A percentile compares a stretch with the other conserved stretches of the same genome.
Conservation (phyloP, 2,888 invertebrate species). For the Aspidiotus rigidus region DNA sequence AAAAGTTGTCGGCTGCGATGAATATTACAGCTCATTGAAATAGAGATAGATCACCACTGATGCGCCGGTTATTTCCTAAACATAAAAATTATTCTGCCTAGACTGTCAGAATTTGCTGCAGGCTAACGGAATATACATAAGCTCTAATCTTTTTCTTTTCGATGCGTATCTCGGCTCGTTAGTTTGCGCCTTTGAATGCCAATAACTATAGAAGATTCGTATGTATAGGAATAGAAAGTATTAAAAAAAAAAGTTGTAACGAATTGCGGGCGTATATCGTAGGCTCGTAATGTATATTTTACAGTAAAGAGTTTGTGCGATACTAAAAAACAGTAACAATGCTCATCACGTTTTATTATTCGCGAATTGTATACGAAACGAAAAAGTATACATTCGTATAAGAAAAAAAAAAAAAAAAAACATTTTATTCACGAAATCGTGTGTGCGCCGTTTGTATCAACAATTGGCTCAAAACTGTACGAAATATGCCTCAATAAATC, state of each 20-base stretch:
- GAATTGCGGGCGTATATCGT: background rate
- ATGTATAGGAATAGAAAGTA: background rate
- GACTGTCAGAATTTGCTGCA: background rate
- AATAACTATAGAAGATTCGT: background rate
- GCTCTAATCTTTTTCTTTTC: background rate
- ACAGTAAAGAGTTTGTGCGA: no score
- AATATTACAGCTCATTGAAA: no score
- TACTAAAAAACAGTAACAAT: background rate
- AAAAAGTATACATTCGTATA: background rate
- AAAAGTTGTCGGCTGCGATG: no score
- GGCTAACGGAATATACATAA: background rate
- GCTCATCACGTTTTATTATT: conserved; percentile 4
- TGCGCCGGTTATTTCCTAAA: no score
- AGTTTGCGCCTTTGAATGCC: background rate
- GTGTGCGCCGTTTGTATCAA: conserved; percentile 9
- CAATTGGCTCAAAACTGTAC: conserved; percentile 19
- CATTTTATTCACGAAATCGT: background rate
- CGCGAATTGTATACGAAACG: background rate
- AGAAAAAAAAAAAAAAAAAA: no score
- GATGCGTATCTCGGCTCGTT: background rate
- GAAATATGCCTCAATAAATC: conserved; percentile 18
- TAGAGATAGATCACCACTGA: no score
- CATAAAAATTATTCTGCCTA: no score
- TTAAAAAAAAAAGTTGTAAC: background rate
- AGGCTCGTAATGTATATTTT: no score